Base-by-base conservation (phyloP, 2,888 invertebrate species). In the Alcis repandata region DNA sequence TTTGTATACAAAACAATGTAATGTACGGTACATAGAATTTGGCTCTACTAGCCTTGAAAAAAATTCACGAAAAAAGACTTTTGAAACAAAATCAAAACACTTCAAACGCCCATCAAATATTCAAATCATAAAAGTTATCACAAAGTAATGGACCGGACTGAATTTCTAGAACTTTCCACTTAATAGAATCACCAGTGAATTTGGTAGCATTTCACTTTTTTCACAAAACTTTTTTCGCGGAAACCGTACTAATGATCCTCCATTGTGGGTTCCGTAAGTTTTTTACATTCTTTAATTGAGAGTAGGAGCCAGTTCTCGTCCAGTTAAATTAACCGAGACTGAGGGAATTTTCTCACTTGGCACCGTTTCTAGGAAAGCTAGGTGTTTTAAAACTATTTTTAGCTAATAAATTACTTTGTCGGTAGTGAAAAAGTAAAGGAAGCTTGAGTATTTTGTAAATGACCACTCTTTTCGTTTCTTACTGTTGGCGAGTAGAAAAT, bases 171-270 rank as follows among this genome's bases (percentile, higher is more conserved):
- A 82, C 77, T 75, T 71, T 66, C 71, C 73, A 74, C 78, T 79
- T 80, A 81, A 82, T 82, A 80, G 79, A 86, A 84, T 85, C 80
- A 83, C 84, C 82, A 83, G 84, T 82, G 76, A 85, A 86, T 86
- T 86, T 85, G 80, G 83, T 84, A 73, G 70, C 78, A 81, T 79
- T 85, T 85, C 80, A 81, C 32, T 56, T 56, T 53, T 56, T 56
- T 45, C 20, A 33, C 56, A 79, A 80, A 83, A 85, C 79, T 75
- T 81, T 82, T 58, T 69, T 63, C 62, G 45, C 61, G 56, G 70
- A 59, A 63, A 68, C 66, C 71, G 71, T 71, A 76, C 83, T 86
- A 88, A 88, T 82, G 86, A 87, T 79, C 75, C 57, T 76, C 60
- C 78, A 84, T 86, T 86, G 86, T 86, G 76, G 69, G 74, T 75